Percentiles rank a stretch among this genome's conserved stretches.
Conservation (phyloP, 2,888 invertebrate genomes). For the Drosophila paracracens region DNA sequence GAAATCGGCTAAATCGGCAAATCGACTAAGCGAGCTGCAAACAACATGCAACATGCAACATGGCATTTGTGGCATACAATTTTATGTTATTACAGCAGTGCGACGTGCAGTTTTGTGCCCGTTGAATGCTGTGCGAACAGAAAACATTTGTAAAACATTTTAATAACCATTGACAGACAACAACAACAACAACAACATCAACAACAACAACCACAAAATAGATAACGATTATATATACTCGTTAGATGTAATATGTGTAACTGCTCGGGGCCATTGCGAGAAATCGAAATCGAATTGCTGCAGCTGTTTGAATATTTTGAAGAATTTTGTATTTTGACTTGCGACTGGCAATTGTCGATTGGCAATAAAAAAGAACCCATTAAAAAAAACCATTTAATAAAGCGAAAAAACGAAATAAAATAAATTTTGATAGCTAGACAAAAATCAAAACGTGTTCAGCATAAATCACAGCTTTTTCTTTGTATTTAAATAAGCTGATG, state of each 20-base stretch:
- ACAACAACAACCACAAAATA: conserved; percentile 20
- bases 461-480: conserved; percentile 19
- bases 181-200: conserved; percentile 34
- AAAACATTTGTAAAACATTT: conserved; percentile 80
- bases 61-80: conserved; percentile 62
- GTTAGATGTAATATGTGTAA: conserved; percentile 15
- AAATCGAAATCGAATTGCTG: conserved; percentile 32
- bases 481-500: conserved; percentile 12
- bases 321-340: conserved; percentile 26
- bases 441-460: conserved; percentile 47
- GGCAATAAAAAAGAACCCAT: conserved; percentile 6
- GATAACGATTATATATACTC: conserved; percentile 33
- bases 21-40: conserved; percentile 14
- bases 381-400: conserved; percentile 37
- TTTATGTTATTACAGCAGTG: conserved; percentile 56
- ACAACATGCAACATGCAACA: conserved; percentile 34
- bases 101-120: conserved; percentile 41
- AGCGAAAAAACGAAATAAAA: conserved; percentile 6
- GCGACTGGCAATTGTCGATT: conserved; percentile 2
- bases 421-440: conserved; percentile 11
- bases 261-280: conserved; percentile 45
- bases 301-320: conserved; percentile 47
- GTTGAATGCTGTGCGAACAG: conserved; percentile 60
- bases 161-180: conserved; percentile 74
- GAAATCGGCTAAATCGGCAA: conserved; percentile 33